These are phyloP conservation scores for Coelinius sp. DNA, from an alignment of 2,888 invertebrate genomes.

Conservation along the genomic window DNA sequence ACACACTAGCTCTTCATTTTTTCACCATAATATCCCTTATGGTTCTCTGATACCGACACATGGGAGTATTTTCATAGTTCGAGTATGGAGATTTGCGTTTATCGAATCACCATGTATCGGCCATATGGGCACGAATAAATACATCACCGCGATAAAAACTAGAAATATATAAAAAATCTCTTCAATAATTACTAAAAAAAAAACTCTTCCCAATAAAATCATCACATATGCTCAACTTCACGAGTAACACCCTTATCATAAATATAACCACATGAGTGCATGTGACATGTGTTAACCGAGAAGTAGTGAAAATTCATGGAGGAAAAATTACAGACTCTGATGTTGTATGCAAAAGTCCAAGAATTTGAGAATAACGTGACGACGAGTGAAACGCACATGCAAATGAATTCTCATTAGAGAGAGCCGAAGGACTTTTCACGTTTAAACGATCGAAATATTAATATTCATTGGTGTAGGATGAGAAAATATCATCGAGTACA, in stretches of 20 bases:
- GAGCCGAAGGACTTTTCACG: conserved; percentile 10
- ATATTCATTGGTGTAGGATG: neutral
- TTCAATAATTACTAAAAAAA: neutral
- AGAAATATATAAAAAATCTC: neutral
- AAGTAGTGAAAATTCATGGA: conserved; percentile 12
- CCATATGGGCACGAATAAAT: conserved; percentile 30
- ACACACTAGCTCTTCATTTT: neutral
- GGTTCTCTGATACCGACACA: conserved; percentile 34
- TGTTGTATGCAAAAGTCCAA: conserved; percentile 46
- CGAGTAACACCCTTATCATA: no score
- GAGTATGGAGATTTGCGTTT: conserved; percentile 44
- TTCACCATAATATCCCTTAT: conserved; percentile 29
- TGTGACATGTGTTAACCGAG: neutral
- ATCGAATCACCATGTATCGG: conserved; percentile 38
- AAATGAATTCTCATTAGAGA: conserved; percentile 54
- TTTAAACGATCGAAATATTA: neutral
- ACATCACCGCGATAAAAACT: neutral
- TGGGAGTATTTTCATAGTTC: conserved; percentile 41
- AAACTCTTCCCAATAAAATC: neutral
- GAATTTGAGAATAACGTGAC: conserved; percentile 50
- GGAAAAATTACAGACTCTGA: neutral
- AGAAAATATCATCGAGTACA: conserved; percentile 26
- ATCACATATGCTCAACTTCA: neutral
- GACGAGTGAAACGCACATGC: conserved; percentile 47
- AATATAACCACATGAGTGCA: no score